These are phyloP conservation scores for Rutpela maculata DNA, from an alignment of 2,888 invertebrate genomes.

Conservation along the genomic window DNA sequence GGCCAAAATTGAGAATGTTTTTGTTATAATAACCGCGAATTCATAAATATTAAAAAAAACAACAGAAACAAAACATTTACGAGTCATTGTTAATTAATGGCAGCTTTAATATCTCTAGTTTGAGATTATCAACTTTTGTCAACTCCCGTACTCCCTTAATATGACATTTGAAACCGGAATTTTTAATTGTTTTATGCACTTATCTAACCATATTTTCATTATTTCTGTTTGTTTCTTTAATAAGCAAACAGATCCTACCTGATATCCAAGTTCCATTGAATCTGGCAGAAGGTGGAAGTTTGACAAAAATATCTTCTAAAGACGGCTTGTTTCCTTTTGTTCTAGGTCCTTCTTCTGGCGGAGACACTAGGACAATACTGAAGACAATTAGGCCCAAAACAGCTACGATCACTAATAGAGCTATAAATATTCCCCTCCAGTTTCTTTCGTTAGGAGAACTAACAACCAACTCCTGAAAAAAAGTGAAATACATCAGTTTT, in stretches of 20 bases:
- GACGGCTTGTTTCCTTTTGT: constrained; percentile 82
- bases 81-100: too few species aligned
- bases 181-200: too few species aligned
- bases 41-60: too few species aligned
- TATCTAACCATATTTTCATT: too few species aligned
- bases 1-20: too few species aligned
- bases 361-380: constrained; percentile 93
- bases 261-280: constrained; percentile 89
- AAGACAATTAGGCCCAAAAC: constrained; percentile 93
- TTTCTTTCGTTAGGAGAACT: constrained; percentile 91
- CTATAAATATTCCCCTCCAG: constrained; percentile 96
- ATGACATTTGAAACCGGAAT: too few species aligned
- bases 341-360: constrained; percentile 83
- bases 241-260: constrained; percentile 72
- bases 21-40: too few species aligned
- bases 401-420: constrained; percentile 91
- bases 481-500: constrained; percentile 34
- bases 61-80: too few species aligned
- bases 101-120: too few species aligned
- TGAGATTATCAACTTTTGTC: too few species aligned
- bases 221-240: too few species aligned
- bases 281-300: constrained; percentile 74
- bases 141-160: too few species aligned
- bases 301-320: constrained; percentile 80
- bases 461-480: constrained; percentile 90